These are phyloP conservation scores for Zapornia atra DNA, from an alignment of 2,113 vertebrate species.

Conservation along the genomic window DNA sequence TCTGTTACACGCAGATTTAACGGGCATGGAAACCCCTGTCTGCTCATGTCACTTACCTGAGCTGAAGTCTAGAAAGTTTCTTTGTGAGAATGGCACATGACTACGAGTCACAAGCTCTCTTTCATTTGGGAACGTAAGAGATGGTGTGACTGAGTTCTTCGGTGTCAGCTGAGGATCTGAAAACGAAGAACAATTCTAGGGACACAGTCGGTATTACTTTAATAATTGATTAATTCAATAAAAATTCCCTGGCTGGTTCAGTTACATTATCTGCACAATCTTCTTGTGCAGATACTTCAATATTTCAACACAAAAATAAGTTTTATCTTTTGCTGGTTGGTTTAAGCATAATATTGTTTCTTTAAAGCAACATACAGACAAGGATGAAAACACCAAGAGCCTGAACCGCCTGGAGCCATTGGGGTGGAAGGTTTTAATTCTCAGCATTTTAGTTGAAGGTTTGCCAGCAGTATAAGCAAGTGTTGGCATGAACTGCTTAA, in stretches of 20 bases:
- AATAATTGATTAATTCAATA: neutral
- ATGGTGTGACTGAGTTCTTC: neutral
- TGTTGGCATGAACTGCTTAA: conserved; percentile 11
- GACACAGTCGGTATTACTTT: neutral
- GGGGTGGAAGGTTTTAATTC: conserved; percentile 12
- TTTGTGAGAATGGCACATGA: neutral
- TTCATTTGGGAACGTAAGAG: neutral
- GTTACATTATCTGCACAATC: neutral
- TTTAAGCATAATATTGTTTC: neutral
- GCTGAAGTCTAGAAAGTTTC: neutral
- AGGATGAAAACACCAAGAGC: neutral
- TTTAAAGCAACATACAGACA: neutral
- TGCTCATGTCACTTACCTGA: neutral
- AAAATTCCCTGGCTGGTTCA: neutral
- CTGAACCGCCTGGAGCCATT: neutral
- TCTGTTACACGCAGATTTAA: neutral
- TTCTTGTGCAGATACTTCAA: neutral
- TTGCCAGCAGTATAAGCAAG: conserved; percentile 9
- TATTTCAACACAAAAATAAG: neutral
- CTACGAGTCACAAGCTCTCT: neutral
- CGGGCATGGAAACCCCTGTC: neutral
- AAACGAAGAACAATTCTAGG: neutral
- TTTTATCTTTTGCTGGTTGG: neutral
- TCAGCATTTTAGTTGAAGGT: neutral
- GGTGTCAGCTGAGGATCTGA: neutral